Percentiles rank a stretch among this genome's conserved stretches.
phyloP scores from a whole-genome alignment of 1,140 invertebrate species.

The Solenopsis invicta region DNA sequence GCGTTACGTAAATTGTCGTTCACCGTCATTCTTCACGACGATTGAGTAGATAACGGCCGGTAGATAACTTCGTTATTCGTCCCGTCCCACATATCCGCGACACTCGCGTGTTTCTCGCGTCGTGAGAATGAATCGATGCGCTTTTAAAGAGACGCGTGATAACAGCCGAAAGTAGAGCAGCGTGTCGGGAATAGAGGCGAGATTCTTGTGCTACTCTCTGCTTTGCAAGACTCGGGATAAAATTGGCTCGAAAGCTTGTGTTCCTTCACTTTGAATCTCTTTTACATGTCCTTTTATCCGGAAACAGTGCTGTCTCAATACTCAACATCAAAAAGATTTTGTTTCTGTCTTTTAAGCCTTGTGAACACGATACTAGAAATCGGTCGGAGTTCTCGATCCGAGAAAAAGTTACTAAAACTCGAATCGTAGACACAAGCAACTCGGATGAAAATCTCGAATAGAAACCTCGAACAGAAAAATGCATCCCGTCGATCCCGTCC shows the following conservation, averaged over 20 bases:
- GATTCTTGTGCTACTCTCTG: neutral
- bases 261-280: neutral
- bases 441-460: too few relatives aligned
- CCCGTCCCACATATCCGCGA: neutral
- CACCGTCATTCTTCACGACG: neutral
- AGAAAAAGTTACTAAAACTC: too few relatives aligned
- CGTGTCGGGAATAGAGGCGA: slow-evolving; percentile 4
- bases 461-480: too few relatives aligned
- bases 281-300: neutral
- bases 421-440: too few relatives aligned
- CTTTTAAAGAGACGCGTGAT: slow-evolving; percentile 12
- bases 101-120: neutral
- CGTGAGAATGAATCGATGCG: slow-evolving; percentile 15
- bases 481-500: too few relatives aligned
- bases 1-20: slow-evolving; percentile 44
- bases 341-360: neutral
- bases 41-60: neutral
- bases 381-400: too few relatives aligned
- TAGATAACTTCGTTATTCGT: neutral
- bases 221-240: neutral
- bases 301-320: neutral
- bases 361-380: too few relatives aligned
- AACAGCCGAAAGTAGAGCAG: slow-evolving; percentile 15
- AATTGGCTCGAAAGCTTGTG: neutral
- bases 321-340: too few relatives aligned